phyloP scores from a whole-genome alignment of 2,888 invertebrate species.

The Neoscelio sp. region DNA sequence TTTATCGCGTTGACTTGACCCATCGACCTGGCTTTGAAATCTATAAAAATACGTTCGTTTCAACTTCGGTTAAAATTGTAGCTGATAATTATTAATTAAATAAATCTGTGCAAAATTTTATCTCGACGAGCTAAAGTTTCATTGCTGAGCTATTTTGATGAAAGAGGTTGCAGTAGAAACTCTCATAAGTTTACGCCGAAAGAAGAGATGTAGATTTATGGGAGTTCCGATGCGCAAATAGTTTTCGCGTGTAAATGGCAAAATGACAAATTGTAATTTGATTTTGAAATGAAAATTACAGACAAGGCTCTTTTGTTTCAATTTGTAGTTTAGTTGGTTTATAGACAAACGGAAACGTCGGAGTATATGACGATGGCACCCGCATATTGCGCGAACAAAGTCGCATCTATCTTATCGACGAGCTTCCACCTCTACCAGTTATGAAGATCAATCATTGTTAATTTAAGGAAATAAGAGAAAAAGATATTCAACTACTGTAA shows the following conservation, averaged over 20 bases:
- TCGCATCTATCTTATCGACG: slow-evolving; percentile 74
- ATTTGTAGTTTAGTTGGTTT: slow-evolving; percentile 3
- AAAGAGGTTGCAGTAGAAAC: too few relatives aligned
- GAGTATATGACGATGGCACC: slow-evolving; percentile 67
- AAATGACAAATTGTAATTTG: too few relatives aligned
- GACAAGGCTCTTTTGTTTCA: too few relatives aligned
- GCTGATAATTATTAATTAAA: background rate
- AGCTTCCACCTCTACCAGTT: slow-evolving; percentile 66
- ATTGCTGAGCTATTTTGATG: too few relatives aligned
- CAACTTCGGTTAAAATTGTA: background rate
- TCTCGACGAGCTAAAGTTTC: too few relatives aligned
- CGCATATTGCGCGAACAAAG: slow-evolving; percentile 69
- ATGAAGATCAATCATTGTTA: slow-evolving; percentile 51
- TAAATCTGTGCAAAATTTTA: too few relatives aligned
- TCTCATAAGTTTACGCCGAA: too few relatives aligned
- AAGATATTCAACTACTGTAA: slow-evolving; percentile 8
- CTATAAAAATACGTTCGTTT: background rate
- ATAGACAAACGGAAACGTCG: slow-evolving; percentile 59
- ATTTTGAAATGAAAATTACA: too few relatives aligned
- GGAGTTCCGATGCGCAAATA: too few relatives aligned
- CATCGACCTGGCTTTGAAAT: slow-evolving; percentile 11
- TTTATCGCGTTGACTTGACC: slow-evolving; percentile 46
- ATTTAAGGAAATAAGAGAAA: slow-evolving; percentile 39
- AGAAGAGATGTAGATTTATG: too few relatives aligned
- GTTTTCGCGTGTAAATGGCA: background rate